Evolutionary conservation across 2,797 vertebrate genomes (phyloP).

Genomic region (Botia kubotai): DNA sequence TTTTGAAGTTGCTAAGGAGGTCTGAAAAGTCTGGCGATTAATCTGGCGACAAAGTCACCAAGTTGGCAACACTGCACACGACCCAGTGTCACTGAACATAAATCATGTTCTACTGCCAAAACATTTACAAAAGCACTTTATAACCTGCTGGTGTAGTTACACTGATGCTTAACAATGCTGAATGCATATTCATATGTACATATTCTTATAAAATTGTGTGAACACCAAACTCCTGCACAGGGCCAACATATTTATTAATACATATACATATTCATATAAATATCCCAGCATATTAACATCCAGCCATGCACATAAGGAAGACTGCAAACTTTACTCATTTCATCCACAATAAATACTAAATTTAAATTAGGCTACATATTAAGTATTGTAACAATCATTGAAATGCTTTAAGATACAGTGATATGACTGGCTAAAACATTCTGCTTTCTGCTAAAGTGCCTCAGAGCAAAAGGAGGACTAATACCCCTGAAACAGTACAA

Average conservation of each 20-base stretch:
- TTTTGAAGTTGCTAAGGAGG: too few species aligned
- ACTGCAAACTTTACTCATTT: not conserved
- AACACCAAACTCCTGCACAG: constrained; percentile 18
- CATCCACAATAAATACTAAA: constrained; percentile 17
- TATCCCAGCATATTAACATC: constrained; percentile 32
- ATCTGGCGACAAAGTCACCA: too few species aligned
- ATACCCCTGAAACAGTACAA: constrained; percentile 30
- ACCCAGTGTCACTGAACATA: too few species aligned
- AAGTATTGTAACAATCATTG: constrained; percentile 51
- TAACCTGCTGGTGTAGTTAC: too few species aligned
- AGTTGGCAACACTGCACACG: too few species aligned
- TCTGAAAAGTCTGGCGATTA: too few species aligned
- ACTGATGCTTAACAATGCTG: too few species aligned
- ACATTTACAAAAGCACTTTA: too few species aligned
- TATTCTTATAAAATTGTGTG: not conserved
- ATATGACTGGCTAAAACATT: constrained; percentile 49
- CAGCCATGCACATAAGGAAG: constrained; percentile 21
- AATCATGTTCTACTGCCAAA: too few species aligned
- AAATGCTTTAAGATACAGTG: constrained; percentile 46
- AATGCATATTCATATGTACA: too few species aligned
- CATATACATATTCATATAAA: constrained; percentile 35
- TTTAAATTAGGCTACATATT: constrained; percentile 11
- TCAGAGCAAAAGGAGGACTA: constrained; percentile 39
- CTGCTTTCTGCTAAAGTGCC: constrained; percentile 36
- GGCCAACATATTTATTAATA: constrained; percentile 47